Evolutionary conservation across 2,888 invertebrate genomes (phyloP).

Genomic region (Athalia circularis): DNA sequence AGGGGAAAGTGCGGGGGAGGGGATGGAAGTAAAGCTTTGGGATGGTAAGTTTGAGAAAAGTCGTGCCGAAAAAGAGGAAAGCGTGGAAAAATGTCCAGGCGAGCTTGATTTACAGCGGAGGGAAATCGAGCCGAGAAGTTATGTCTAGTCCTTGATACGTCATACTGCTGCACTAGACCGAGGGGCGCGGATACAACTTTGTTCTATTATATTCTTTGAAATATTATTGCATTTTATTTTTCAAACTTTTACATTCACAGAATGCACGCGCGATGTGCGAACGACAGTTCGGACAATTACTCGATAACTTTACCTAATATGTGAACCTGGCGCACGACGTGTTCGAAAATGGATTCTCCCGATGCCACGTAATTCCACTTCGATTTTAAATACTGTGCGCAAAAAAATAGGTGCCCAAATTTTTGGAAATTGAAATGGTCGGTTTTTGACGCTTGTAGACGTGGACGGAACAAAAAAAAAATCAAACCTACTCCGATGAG

Average conservation of each 20-base stretch:
- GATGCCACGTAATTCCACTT: too few relatives aligned
- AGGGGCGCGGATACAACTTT: not conserved
- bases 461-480: too few relatives aligned
- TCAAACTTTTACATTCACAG: conserved; percentile 39
- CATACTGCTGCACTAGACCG: conserved; percentile 45
- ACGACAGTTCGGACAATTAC: too few relatives aligned
- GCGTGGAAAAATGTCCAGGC: conserved; percentile 63
- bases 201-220: conserved; percentile 17
- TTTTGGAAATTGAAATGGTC: too few relatives aligned
- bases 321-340: too few relatives aligned
- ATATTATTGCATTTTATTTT: conserved; percentile 40
- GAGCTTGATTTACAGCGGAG: conserved; percentile 67
- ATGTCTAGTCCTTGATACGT: conserved; percentile 51
- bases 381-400: too few relatives aligned
- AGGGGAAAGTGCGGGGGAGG: conserved; percentile 15
- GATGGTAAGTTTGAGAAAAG: conserved; percentile 52
- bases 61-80: conserved; percentile 56
- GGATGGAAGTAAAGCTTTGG: not conserved
- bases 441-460: too few relatives aligned
- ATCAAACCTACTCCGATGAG: too few relatives aligned
- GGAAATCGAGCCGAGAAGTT: conserved; percentile 62
- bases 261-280: not conserved
- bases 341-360: not conserved
- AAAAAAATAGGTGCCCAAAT: too few relatives aligned
- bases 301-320: too few relatives aligned